Conservation (phyloP, 1,140 invertebrate genomes). For the Chironomus striatipennis region DNA sequence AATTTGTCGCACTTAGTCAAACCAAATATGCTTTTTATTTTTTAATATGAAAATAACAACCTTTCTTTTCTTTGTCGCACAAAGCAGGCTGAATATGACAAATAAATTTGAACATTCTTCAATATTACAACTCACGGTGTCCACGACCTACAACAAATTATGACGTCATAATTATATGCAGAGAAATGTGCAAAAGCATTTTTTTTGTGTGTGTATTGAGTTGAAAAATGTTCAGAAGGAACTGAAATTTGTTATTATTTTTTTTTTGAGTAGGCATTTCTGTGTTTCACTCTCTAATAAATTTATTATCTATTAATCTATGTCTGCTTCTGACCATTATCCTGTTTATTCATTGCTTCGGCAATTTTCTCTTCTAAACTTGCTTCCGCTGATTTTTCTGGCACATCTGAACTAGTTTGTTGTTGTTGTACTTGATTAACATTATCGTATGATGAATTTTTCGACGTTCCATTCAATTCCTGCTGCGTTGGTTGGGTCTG, state of each 20-base stretch:
- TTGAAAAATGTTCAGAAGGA: not conserved
- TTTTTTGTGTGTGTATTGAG: not conserved
- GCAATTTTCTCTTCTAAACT: constrained; percentile 19
- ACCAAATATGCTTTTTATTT: too few species aligned
- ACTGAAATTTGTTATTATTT: not conserved
- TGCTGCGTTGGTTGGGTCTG: not conserved
- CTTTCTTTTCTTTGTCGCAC: too few species aligned
- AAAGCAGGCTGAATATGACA: too few species aligned
- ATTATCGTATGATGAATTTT: constrained; percentile 16
- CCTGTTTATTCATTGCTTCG: not conserved
- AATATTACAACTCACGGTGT: not conserved
- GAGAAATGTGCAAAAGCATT: constrained; percentile 7
- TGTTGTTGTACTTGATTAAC: not conserved
- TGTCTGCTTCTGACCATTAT: not conserved
- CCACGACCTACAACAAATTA: constrained; percentile 1
- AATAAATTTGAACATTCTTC: too few species aligned
- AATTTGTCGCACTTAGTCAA: too few species aligned
- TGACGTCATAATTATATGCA: not conserved
- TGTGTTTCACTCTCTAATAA: constrained; percentile 2
- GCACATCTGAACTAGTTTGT: constrained; percentile 16
- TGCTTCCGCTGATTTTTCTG: constrained; percentile 12
- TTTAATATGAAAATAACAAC: too few species aligned
- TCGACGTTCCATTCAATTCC: not conserved
- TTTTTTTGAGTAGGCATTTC: not conserved
- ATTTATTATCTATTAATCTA: not conserved